phyloP scores from a whole-genome alignment of 2,113 vertebrate genomes.

The Lynx canadensis region DNA sequence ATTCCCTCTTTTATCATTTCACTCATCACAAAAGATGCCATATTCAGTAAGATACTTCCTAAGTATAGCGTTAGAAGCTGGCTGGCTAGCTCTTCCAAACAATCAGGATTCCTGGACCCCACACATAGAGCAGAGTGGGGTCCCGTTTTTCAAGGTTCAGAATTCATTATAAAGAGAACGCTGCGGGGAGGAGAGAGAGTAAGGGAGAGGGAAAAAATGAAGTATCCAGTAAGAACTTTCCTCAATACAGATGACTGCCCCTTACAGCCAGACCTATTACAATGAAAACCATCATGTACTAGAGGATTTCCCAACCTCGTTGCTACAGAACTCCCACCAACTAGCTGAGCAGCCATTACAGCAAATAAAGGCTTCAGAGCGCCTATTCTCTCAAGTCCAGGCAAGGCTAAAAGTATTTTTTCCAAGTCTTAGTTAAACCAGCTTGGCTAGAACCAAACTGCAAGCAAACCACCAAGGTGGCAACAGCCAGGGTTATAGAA shows the following conservation, averaged over 20 bases:
- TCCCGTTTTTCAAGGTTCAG: not conserved
- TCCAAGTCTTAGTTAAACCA: conserved; percentile 54
- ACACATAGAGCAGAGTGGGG: not conserved
- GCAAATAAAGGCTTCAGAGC: not conserved
- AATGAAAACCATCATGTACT: not conserved
- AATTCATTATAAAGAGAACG: not conserved
- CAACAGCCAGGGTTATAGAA: conserved; percentile 33
- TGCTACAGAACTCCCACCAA: not conserved
- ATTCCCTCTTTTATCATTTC: conserved; percentile 35
- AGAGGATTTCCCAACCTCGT: not conserved
- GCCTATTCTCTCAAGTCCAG: not conserved
- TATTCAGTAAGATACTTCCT: not conserved
- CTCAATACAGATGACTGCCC: not conserved
- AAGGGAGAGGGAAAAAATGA: not conserved
- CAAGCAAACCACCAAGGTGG: not conserved
- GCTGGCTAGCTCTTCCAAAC: conserved; percentile 16
- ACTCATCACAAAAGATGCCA: conserved; percentile 13
- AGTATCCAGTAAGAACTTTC: not conserved
- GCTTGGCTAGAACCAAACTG: conserved; percentile 27
- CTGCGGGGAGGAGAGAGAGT: fast-evolving
- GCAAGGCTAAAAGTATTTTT: not conserved
- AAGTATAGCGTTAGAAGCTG: not conserved
- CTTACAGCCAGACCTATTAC: not conserved
- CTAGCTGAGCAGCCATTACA: not conserved
- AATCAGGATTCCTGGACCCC: not conserved